Evolutionary conservation across 2,797 vertebrate genomes (phyloP).

Genomic region (Heliangelus exortis): DNA sequence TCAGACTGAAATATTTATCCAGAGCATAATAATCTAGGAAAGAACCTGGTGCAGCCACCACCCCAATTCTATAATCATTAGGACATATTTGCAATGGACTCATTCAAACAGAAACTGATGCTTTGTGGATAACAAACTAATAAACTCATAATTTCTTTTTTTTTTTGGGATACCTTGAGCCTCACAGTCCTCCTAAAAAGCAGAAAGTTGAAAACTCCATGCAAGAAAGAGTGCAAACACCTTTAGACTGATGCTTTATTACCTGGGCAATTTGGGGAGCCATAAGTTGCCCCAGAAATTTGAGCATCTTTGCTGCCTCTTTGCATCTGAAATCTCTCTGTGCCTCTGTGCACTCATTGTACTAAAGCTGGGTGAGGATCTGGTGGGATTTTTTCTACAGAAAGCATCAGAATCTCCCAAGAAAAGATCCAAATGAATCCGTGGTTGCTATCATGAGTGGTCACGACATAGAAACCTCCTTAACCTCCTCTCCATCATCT

Average conservation of each 20-base stretch:
- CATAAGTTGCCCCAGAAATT: background rate
- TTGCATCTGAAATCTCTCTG: background rate
- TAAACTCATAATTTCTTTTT: background rate
- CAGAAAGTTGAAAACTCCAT: background rate
- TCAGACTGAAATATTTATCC: background rate
- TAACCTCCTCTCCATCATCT: background rate
- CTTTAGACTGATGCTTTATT: background rate
- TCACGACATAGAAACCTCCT: background rate
- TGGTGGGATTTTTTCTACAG: background rate
- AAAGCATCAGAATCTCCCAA: background rate
- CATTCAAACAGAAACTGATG: background rate
- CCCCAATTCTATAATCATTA: background rate
- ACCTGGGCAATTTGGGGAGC: rapidly evolving
- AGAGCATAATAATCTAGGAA: background rate
- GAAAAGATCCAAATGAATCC: background rate
- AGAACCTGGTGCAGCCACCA: rapidly evolving
- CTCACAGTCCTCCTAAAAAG: background rate
- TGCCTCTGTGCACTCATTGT: background rate
- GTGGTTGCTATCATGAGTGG: rapidly evolving
- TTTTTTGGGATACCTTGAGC: background rate
- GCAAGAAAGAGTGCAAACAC: background rate
- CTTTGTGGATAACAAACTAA: background rate
- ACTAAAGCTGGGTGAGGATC: background rate
- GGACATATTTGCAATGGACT: background rate
- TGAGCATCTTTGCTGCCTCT: background rate